Base-by-base conservation (phyloP, 1,140 invertebrate species). In the Megalopta genalis region DNA sequence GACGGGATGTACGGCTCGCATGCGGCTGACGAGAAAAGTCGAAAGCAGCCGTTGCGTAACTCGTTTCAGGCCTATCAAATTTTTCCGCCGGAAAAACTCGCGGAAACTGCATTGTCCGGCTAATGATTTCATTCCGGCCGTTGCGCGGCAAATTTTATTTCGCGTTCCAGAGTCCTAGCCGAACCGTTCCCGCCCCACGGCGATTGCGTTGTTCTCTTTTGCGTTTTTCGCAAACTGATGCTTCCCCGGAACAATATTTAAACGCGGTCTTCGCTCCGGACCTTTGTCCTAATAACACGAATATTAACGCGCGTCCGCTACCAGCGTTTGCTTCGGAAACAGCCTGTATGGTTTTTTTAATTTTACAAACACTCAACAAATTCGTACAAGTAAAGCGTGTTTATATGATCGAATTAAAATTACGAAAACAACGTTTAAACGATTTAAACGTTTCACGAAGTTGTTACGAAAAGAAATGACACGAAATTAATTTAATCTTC, bases 121-220 rank as follows among this genome's bases (percentile, higher is more conserved):
- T 77, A 77, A 77, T 63, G 59, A 62, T 71, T 77, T 63, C 18
- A 64, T 64, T 46, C n/a, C 76, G 9, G 4, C 4, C 10, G 67
- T 39, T 71, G 59, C 27, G n/a, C 46, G 32, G n/a, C 23, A 6
- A 57, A 42, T 71, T 63, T 77, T 64, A 64, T 72, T 77, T 27
- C 25, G 32, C 18, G 12, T 39, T 52, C 27, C 39, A 6, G 46
- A 32, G 18, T 52, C 16, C 6, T 23, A 14, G 49, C 32, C 18
- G 16, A 25, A 42, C 25, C 23, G 14, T 12, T 23, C 5, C 8
- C 5, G 9, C 25, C 0, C n/a, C 27, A 10, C 42, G 16, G 59
- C n/a, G 12, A 10, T 42, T 0, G 39, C n/a, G 4, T 2, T 25
- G 8, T 4, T 16, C 32, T 10, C n/a, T 46, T 52, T 21, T 16